Base-by-base conservation (phyloP, 1,140 invertebrate genomes). In the Plectrocnemia conspersa region DNA sequence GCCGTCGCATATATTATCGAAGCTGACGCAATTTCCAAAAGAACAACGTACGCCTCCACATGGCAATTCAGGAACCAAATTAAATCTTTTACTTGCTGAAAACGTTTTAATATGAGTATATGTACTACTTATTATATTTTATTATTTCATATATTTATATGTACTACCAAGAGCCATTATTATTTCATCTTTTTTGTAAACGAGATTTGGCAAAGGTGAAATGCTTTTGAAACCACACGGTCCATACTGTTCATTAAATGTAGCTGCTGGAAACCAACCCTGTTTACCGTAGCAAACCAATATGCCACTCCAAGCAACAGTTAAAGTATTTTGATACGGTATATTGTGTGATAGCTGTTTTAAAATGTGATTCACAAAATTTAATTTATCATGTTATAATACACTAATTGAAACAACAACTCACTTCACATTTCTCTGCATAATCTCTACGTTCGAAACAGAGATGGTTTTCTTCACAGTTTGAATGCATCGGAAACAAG, bases 21-120 rank as follows among this genome's bases (percentile, higher is more conserved):
- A 69, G 1, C 77, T 61, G 18, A 92, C 63, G 67, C 89, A 93
- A 36, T 79, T 65, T 0, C 89, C 89, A 27, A 84, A 70, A 16
- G 73, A 66, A 69, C 89, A 93, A 45, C 83, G 72, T n/a, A 77
- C 63, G 1, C 82, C 81, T 3, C 70, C 38, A 60, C 86, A 88
- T 5, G 54, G 2, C 2, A 73, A 64, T 40, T 64, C 49, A 2
- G 10, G 13, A 40, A n/a, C 16, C 23, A 19, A 1, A 22, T 13
- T 9, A 13, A 38, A 15, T 18, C 15, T 38, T 38, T 9, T 3
- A 38, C 18, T 38, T 9, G 7, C 35, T 38, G 18, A 5, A 44
- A 44, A 21, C 21, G 18, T 32, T 13, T 48, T n/a, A 4, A 48
- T 13, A 41, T 3, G 15, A 2, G 15, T 13, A 15, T 24, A 13